Conservation (phyloP, 2,797 vertebrate genomes). For the Bufotes viridis region DNA sequence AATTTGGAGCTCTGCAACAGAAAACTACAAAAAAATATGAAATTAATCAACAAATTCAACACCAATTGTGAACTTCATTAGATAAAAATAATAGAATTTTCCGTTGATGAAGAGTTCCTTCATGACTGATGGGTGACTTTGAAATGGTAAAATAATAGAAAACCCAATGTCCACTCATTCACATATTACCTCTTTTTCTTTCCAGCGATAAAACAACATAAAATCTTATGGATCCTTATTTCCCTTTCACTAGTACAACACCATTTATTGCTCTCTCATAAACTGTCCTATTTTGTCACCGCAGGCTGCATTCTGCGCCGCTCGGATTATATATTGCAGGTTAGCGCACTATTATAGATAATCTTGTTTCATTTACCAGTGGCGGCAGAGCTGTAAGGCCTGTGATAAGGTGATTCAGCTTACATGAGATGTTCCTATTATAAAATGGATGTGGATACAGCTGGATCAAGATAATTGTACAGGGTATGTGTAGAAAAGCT, state of each 20-base stretch:
- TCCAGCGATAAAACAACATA: neutral
- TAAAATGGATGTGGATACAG: constrained; percentile 21
- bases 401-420: constrained; percentile 43
- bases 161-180: neutral
- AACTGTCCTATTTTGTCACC: constrained; percentile 13
- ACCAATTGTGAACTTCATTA: neutral
- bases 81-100: neutral
- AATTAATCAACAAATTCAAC: neutral
- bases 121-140: neutral
- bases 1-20: neutral
- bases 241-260: neutral
- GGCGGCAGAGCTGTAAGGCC: constrained; percentile 27
- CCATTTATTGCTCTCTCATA: neutral
- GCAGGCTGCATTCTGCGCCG: neutral
- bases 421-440: constrained; percentile 42
- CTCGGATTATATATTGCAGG: constrained; percentile 1
- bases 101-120: neutral
- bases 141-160: neutral
- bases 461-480: constrained; percentile 41
- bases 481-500: neutral
- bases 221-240: neutral
- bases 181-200: neutral
- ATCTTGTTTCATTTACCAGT: constrained; percentile 49
- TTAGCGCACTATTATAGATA: constrained; percentile 33
- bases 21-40: neutral